Evolutionary conservation across 37 sponge, comb jelly and placozoan genomes (phyloP).

Genomic region (Ephydatia muelleri): DNA sequence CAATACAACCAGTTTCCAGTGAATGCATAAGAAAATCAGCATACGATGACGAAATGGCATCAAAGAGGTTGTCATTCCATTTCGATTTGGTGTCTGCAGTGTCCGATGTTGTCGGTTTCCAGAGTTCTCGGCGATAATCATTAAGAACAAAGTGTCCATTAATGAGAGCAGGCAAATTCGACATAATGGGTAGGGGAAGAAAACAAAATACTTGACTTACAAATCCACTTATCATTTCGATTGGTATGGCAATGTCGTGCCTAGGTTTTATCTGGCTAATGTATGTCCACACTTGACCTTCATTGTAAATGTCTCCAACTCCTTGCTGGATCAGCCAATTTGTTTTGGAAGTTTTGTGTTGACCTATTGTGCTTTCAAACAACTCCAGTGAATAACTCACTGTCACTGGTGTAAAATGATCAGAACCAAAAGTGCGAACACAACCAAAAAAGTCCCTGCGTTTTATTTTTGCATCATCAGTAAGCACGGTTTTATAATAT

Average conservation of each 20-base stretch:
- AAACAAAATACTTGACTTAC: conserved; percentile 49
- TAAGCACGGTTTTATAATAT: background rate
- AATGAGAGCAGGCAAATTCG: conserved; percentile 51
- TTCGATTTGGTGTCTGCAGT: background rate
- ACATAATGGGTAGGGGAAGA: conserved; percentile 51
- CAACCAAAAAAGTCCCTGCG: too few species aligned
- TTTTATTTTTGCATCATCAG: background rate
- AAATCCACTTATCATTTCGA: background rate
- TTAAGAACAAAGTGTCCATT: conserved; percentile 64
- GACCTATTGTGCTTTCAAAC: background rate
- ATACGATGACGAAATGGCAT: conserved; percentile 63
- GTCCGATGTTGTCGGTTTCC: background rate
- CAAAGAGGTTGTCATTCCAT: conserved; percentile 60
- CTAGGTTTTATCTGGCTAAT: conserved; percentile 39
- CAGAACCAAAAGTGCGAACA: too few species aligned
- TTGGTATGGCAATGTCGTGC: conserved; percentile 63
- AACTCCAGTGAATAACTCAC: too few species aligned
- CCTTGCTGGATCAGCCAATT: conserved; percentile 72
- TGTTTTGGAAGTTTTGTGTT: conserved; percentile 2
- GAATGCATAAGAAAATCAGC: conserved; percentile 29
- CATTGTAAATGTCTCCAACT: conserved; percentile 39
- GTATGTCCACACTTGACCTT: conserved; percentile 23
- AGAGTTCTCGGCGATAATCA: background rate
- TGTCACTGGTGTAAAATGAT: too few species aligned
- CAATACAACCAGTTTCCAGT: background rate